These are phyloP conservation scores for Drosophila stalkeri DNA, from an alignment of 2,888 invertebrate genomes.

Conservation along the genomic window DNA sequence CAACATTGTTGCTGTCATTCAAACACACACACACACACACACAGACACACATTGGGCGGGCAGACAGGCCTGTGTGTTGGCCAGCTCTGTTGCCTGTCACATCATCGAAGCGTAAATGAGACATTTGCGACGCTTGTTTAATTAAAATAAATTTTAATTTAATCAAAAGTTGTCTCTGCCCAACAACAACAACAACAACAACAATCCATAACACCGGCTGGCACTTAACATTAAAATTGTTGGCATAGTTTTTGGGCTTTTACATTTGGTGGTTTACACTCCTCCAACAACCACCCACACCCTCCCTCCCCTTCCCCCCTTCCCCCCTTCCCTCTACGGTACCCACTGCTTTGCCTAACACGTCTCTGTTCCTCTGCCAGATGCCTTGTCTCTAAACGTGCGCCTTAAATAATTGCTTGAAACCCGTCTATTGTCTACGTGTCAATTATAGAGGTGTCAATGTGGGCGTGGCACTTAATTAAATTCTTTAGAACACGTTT, in stretches of 20 bases:
- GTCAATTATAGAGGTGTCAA: constrained; percentile 50
- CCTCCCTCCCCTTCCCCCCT: too few relatives aligned
- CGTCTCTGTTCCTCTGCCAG: constrained; percentile 22
- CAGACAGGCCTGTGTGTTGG: constrained; percentile 21
- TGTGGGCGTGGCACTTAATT: constrained; percentile 60
- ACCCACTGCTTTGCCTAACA: neutral
- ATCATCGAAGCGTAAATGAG: constrained; percentile 82
- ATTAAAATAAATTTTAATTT: constrained; percentile 83
- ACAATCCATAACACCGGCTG: constrained; percentile 53
- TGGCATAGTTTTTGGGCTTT: constrained; percentile 69
- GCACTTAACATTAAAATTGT: constrained; percentile 77
- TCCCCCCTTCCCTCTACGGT: neutral
- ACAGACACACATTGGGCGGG: constrained; percentile 10
- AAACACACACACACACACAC: constrained; percentile 2
- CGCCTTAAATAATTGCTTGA: constrained; percentile 32
- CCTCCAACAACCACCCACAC: too few relatives aligned
- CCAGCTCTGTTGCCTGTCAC: constrained; percentile 69
- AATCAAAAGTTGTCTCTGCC: constrained; percentile 77
- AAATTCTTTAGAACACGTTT: constrained; percentile 50
- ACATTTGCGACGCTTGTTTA: constrained; percentile 83
- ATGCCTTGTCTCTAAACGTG: constrained; percentile 13
- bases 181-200: constrained; percentile 32
- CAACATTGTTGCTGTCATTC: constrained; percentile 47
- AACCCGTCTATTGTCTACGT: constrained; percentile 33
- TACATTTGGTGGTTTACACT: constrained; percentile 13